Conservation (phyloP, 1,140 invertebrate species). For the Trichoplusia ni region DNA sequence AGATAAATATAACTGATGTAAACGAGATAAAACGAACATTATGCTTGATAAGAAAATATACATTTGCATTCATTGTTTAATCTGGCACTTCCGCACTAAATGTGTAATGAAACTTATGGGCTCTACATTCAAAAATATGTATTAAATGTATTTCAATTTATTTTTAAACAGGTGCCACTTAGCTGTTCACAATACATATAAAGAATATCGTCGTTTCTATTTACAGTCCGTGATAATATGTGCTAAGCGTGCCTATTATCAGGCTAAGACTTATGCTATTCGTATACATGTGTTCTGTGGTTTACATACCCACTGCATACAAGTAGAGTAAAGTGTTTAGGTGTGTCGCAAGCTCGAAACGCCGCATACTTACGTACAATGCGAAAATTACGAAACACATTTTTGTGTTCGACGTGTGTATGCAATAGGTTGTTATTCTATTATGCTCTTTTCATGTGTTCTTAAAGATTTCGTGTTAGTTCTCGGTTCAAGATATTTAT, state of each 20-base stretch:
- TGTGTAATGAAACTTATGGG: too few species aligned
- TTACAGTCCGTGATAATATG: constrained; percentile 7
- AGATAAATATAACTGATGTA: constrained; percentile 60
- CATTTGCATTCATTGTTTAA: too few species aligned
- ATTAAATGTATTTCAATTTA: too few species aligned
- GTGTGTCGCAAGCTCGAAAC: constrained; percentile 49
- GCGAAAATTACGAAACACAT: constrained; percentile 44
- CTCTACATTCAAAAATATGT: too few species aligned
- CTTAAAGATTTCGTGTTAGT: not conserved
- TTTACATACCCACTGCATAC: too few species aligned
- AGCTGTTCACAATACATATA: too few species aligned
- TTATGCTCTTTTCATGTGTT: not conserved
- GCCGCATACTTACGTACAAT: constrained; percentile 34
- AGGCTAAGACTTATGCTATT: not conserved
- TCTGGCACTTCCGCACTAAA: too few species aligned
- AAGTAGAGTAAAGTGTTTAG: constrained; percentile 27
- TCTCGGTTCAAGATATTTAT: too few species aligned
- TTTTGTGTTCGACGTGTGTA: constrained; percentile 46
- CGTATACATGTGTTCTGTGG: not conserved
- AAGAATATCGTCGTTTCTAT: constrained; percentile 11
- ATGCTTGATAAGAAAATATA: constrained; percentile 7
- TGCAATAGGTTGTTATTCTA: constrained; percentile 13
- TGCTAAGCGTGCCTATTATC: constrained; percentile 6
- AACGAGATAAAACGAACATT: constrained; percentile 48
- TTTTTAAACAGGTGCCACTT: too few species aligned